These are phyloP conservation scores for Azemiops feae DNA, from an alignment of 2,113 vertebrate species.

Conservation along the genomic window DNA sequence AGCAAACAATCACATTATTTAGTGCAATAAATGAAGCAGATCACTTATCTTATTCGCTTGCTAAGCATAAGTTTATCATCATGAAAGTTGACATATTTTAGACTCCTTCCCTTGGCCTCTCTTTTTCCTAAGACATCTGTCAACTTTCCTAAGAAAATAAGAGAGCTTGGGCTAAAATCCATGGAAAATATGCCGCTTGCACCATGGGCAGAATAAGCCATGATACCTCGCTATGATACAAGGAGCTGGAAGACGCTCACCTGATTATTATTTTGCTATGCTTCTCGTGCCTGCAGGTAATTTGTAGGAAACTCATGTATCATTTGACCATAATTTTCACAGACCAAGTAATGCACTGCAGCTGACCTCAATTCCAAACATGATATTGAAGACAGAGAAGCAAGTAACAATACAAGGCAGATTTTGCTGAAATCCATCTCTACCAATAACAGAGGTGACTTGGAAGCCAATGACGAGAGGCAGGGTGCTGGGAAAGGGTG, in stretches of 20 bases:
- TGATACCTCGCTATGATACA: neutral
- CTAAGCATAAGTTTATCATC: conserved; percentile 30
- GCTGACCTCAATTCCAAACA: conserved; percentile 21
- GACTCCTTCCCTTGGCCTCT: conserved; percentile 15
- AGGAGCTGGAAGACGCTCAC: neutral
- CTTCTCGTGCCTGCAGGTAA: neutral
- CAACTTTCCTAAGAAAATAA: conserved; percentile 28
- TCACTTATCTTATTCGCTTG: conserved; percentile 1
- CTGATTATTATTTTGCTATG: neutral
- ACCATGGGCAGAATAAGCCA: neutral
- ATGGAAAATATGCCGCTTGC: neutral
- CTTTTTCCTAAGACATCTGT: neutral
- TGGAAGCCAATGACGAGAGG: neutral
- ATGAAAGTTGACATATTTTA: conserved; percentile 6
- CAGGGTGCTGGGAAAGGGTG: neutral
- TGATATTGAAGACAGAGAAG: neutral
- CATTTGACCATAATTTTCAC: conserved; percentile 12
- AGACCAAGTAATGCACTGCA: neutral
- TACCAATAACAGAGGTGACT: neutral
- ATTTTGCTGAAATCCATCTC: neutral
- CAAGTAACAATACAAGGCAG: neutral
- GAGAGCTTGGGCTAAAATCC: neutral
- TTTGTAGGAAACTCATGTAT: neutral
- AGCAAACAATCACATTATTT: neutral
- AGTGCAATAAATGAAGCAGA: neutral